A percentile compares a stretch with the other conserved stretches of the same genome.
phyloP scores from a whole-genome alignment of 2,113 vertebrate species.

The Aptenodytes patagonicus region DNA sequence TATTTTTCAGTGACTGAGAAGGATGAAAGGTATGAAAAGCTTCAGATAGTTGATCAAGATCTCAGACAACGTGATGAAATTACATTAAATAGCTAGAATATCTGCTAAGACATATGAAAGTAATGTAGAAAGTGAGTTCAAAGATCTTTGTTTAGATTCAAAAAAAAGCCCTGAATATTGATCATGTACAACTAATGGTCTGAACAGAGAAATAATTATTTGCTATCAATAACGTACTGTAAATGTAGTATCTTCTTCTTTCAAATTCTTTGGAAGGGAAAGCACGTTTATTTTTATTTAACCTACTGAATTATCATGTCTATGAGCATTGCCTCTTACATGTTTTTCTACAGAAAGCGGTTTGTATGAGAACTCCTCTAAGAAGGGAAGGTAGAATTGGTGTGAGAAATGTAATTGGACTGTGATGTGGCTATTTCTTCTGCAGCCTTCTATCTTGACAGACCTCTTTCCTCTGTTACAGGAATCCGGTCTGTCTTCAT shows the following conservation, averaged over 20 bases:
- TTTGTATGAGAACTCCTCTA: background rate
- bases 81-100: background rate
- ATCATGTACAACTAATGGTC: background rate
- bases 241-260: background rate
- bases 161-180: background rate
- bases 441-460: background rate
- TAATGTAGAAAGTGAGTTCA: background rate
- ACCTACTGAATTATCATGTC: rapidly evolving
- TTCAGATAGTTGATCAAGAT: background rate
- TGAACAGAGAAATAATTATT: background rate
- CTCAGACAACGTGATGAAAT: background rate
- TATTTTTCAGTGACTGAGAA: background rate
- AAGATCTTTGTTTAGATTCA: background rate
- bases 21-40: background rate
- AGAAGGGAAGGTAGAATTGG: background rate
- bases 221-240: background rate
- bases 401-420: background rate
- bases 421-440: background rate
- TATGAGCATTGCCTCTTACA: background rate
- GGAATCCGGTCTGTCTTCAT: slow-evolving; percentile 80
- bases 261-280: background rate
- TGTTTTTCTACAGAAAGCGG: background rate
- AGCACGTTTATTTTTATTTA: background rate
- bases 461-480: slow-evolving; percentile 28
- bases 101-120: background rate